Evolutionary conservation across 2,888 invertebrate genomes (phyloP).

Genomic region (Troilus luridus): DNA sequence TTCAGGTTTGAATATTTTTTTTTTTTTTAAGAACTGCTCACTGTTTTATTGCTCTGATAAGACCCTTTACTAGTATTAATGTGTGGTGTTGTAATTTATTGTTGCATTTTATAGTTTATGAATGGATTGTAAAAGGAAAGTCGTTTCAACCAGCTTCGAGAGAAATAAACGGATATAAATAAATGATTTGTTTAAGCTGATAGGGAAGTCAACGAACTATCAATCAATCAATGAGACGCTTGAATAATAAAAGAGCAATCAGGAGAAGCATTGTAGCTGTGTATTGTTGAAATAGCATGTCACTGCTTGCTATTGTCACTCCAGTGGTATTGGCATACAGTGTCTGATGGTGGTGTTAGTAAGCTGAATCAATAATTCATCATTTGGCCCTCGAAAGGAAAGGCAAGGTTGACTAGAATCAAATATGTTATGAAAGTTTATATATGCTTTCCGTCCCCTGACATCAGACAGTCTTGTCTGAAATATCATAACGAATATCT

Average conservation of each 20-base stretch:
- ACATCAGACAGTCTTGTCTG: too few species aligned
- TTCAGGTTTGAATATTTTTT: too few species aligned
- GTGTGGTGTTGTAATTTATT: neutral
- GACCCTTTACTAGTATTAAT: neutral
- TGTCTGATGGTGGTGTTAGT: neutral
- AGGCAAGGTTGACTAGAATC: too few species aligned
- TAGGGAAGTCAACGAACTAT: neutral
- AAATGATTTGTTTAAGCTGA: neutral
- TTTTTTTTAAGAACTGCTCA: too few species aligned
- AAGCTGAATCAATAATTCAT: neutral
- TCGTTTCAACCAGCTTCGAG: neutral
- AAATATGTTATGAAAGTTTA: too few species aligned
- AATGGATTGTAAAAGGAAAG: too few species aligned
- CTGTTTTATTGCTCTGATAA: too few species aligned
- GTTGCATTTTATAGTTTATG: too few species aligned
- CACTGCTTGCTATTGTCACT: neutral
- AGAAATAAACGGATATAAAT: neutral
- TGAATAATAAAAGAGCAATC: conserved; percentile 26
- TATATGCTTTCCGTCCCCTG: too few species aligned
- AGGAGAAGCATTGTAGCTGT: neutral
- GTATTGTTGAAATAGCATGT: neutral
- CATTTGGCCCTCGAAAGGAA: neutral
- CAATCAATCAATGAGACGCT: neutral
- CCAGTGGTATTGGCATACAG: neutral
- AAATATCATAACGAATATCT: too few species aligned